phyloP scores from a whole-genome alignment of 2,888 invertebrate genomes.

The Drosophila imparisetae region DNA sequence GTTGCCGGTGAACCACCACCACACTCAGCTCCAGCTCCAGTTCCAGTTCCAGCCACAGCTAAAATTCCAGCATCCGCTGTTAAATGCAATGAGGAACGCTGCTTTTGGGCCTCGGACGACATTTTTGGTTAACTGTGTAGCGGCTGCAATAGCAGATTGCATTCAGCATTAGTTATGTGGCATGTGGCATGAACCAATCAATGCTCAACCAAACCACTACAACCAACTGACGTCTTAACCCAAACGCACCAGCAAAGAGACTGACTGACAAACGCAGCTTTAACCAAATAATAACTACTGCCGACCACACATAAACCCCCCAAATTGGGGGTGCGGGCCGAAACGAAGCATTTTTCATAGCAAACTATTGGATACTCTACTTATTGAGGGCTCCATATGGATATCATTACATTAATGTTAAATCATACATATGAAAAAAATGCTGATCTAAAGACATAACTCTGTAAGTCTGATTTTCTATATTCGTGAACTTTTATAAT shows the following conservation, averaged over 20 bases:
- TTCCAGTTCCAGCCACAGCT: slow-evolving; percentile 16
- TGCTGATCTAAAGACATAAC: not conserved
- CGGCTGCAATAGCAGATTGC: slow-evolving; percentile 59
- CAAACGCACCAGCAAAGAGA: slow-evolving; percentile 49
- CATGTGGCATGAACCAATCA: not conserved
- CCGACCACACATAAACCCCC: not conserved
- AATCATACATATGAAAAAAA: not conserved
- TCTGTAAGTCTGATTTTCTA: not conserved
- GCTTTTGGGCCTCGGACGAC: slow-evolving; percentile 46
- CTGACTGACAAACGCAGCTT: slow-evolving; percentile 43
- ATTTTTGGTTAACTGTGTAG: slow-evolving; percentile 47
- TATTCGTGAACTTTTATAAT: not conserved
- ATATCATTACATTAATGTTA: not conserved
- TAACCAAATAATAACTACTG: not conserved
- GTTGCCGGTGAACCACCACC: slow-evolving; percentile 46
- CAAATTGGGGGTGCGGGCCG: slow-evolving; percentile 3
- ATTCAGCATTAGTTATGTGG: slow-evolving; percentile 44
- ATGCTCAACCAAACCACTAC: not conserved
- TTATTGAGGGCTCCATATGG: not conserved
- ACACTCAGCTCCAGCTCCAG: slow-evolving; percentile 20
- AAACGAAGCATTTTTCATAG: not conserved
- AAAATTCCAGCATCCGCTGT: slow-evolving; percentile 30
- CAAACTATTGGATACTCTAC: not conserved
- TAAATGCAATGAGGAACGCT: slow-evolving; percentile 46
- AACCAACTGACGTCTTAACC: slow-evolving; percentile 56